Evolutionary conservation across 2,113 vertebrate species (phyloP).

Genomic region (Sinocyclocheilus anophthalmus): DNA sequence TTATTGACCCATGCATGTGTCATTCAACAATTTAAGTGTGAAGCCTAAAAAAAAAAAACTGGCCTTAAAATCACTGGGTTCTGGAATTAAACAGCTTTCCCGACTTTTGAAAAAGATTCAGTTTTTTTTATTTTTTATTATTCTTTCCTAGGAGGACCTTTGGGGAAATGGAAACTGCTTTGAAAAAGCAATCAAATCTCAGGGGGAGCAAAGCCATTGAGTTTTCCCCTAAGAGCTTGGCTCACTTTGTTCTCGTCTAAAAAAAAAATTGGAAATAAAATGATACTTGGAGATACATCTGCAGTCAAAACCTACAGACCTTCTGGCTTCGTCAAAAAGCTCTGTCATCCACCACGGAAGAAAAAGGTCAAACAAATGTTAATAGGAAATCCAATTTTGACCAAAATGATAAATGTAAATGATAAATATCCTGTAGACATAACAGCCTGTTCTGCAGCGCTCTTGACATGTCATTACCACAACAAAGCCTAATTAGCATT

Average conservation of each 20-base stretch:
- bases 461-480: constrained; percentile 65
- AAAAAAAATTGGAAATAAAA: background rate
- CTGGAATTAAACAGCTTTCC: background rate
- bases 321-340: constrained; percentile 40
- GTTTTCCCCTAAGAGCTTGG: background rate
- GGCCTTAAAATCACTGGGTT: background rate
- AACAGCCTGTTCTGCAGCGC: constrained; percentile 17
- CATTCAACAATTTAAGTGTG: background rate
- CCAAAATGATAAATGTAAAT: constrained; percentile 37
- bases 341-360: constrained; percentile 42
- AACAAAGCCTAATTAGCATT: constrained; percentile 67
- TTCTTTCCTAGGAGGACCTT: constrained; percentile 3
- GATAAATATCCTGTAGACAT: constrained; percentile 44
- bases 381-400: constrained; percentile 60
- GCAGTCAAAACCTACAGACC: constrained; percentile 7
- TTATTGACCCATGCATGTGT: background rate
- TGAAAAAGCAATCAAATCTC: constrained; percentile 41
- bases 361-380: constrained; percentile 66
- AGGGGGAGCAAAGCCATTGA: constrained; percentile 7
- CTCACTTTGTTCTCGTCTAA: constrained; percentile 7
- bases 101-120: background rate
- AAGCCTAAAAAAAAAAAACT: background rate
- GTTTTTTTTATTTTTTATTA: background rate
- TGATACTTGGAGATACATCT: constrained; percentile 1
- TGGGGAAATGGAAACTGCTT: constrained; percentile 19